Conservation (phyloP, 1,140 invertebrate genomes). For the Saccostrea echinata region DNA sequence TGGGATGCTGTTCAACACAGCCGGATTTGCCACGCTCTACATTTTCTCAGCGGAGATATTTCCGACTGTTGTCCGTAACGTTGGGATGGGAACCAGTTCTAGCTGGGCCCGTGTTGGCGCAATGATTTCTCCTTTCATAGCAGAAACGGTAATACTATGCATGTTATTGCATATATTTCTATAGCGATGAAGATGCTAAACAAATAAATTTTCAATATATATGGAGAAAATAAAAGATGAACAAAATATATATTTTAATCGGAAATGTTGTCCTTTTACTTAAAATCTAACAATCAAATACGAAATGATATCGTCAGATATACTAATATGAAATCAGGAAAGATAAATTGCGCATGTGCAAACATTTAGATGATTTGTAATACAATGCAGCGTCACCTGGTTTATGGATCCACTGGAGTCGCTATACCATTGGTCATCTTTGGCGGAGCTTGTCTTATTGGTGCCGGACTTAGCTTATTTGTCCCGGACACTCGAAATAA, state of each 20-base stretch:
- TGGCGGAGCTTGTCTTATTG: conserved; percentile 55
- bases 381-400: conserved; percentile 43
- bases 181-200: not conserved
- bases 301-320: not conserved
- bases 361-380: not conserved
- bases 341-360: not conserved
- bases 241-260: too few species aligned
- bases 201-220: not conserved
- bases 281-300: too few species aligned
- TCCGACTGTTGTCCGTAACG: conserved; percentile 90
- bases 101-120: conserved; percentile 88
- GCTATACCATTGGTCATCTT: conserved; percentile 60
- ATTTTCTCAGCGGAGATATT: conserved; percentile 91
- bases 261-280: too few species aligned
- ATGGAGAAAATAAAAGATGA: not conserved
- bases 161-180: not conserved
- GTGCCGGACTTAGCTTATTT: conserved; percentile 54
- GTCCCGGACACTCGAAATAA: conserved; percentile 64
- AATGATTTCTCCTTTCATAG: conserved; percentile 85
- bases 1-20: conserved; percentile 83
- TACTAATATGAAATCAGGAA: not conserved
- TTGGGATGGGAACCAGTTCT: conserved; percentile 89
- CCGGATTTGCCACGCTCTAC: conserved; percentile 85
- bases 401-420: conserved; percentile 40
- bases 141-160: conserved; percentile 4